A percentile compares a stretch with the other conserved stretches of the same genome.
phyloP scores from a whole-genome alignment of 2,797 vertebrate species.

The Carapus acus region DNA sequence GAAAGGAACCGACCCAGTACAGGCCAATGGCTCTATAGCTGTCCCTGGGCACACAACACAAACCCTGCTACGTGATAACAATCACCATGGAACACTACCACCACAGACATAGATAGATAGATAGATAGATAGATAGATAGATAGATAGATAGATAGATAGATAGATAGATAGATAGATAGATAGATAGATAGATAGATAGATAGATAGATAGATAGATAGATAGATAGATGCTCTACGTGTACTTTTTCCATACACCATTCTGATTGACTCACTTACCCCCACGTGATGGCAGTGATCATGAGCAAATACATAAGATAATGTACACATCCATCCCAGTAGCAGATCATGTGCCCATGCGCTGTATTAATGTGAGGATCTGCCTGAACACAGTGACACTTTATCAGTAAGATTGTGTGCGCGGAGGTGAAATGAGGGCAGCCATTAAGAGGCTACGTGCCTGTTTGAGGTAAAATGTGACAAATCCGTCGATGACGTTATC shows the following conservation, averaged over 20 bases:
- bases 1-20: constrained; percentile 91
- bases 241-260: too few relatives aligned
- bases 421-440: neutral
- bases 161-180: neutral
- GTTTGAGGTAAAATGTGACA: constrained; percentile 88
- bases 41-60: constrained; percentile 74
- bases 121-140: too few relatives aligned
- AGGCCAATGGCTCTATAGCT: constrained; percentile 89
- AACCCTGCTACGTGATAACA: constrained; percentile 19
- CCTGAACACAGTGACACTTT: constrained; percentile 50
- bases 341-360: constrained; percentile 90
- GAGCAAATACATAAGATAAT: constrained; percentile 93
- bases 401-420: constrained; percentile 2
- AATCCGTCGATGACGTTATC: constrained; percentile 93
- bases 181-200: constrained; percentile 7
- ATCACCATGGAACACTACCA: too few relatives aligned
- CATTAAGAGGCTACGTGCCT: constrained; percentile 72
- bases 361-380: constrained; percentile 84
- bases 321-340: constrained; percentile 91
- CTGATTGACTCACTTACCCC: constrained; percentile 76
- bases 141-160: neutral
- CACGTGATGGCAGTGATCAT: constrained; percentile 92
- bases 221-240: constrained; percentile 4
- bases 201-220: neutral
- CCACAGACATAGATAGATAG: neutral